Evolutionary conservation across 2,888 invertebrate species (phyloP).

Genomic region (Drosophila nigricruria): DNA sequence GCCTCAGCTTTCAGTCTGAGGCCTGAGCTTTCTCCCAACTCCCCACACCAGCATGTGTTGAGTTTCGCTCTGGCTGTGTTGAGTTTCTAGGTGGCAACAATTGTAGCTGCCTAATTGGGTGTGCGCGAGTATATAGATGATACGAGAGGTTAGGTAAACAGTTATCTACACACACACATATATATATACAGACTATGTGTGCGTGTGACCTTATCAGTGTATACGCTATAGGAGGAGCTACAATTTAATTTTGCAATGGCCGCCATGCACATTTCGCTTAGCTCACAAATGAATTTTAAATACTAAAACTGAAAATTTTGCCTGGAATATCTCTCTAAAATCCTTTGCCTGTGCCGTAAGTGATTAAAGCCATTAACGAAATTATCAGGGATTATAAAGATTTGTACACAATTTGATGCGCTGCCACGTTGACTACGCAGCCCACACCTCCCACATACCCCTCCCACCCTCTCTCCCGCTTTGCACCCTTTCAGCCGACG

Average conservation of each 20-base stretch:
- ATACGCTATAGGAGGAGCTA: constrained; percentile 69
- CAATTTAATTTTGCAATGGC: constrained; percentile 65
- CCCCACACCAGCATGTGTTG: constrained; percentile 51
- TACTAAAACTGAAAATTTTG: constrained; percentile 16
- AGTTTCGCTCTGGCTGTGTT: constrained; percentile 48
- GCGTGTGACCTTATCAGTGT: constrained; percentile 58
- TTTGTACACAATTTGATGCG: constrained; percentile 78
- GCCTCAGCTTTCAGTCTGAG: neutral
- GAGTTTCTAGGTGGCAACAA: constrained; percentile 69
- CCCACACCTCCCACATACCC: neutral
- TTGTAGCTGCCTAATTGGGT: constrained; percentile 79
- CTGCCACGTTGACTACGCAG: constrained; percentile 39
- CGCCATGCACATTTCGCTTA: constrained; percentile 37
- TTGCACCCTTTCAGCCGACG: constrained; percentile 32
- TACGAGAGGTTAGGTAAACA: constrained; percentile 64
- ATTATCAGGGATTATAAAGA: constrained; percentile 84
- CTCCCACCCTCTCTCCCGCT: neutral
- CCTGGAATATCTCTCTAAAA: constrained; percentile 14
- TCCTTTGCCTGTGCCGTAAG: constrained; percentile 66
- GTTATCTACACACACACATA: constrained; percentile 27
- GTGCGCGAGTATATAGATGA: constrained; percentile 55
- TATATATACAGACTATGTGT: constrained; percentile 17
- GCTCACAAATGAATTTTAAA: constrained; percentile 53
- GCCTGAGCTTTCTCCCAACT: constrained; percentile 37
- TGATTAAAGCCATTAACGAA: constrained; percentile 85